phyloP scores from a whole-genome alignment of 1,140 invertebrate species.

The Anagrus nilaparvatae region DNA sequence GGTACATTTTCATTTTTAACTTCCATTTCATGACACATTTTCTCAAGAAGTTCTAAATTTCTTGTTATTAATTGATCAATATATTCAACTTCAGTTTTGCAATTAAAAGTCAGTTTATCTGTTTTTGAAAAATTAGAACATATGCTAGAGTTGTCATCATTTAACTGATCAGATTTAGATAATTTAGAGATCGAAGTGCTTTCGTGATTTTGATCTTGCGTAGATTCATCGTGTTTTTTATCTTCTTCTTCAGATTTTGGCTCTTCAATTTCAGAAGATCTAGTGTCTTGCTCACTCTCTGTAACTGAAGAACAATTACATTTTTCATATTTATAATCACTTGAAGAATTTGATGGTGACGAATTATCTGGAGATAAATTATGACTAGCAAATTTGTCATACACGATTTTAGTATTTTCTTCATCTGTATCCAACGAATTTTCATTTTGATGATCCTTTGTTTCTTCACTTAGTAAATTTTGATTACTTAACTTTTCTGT shows the following conservation, averaged over 20 bases:
- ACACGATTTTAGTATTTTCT: too few species aligned
- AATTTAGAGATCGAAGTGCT: neutral
- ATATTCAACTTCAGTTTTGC: too few species aligned
- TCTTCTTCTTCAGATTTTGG: neutral
- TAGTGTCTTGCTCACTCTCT: neutral
- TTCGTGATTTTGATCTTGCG: neutral
- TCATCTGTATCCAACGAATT: too few species aligned
- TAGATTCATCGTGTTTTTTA: neutral
- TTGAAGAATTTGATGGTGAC: neutral
- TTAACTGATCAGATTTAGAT: conserved; percentile 1
- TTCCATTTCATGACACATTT: neutral
- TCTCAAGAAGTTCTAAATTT: neutral
- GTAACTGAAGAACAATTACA: neutral
- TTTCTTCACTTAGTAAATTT: too few species aligned
- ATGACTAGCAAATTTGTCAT: too few species aligned
- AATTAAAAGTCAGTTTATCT: too few species aligned
- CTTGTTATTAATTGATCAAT: too few species aligned
- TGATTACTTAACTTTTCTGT: too few species aligned
- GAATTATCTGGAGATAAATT: neutral
- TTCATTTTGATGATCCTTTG: too few species aligned
- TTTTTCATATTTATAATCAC: neutral
- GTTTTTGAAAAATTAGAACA: too few species aligned
- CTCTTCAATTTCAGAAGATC: neutral
- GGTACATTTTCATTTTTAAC: neutral
- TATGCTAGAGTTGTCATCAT: conserved; percentile 1